These are phyloP conservation scores for Sebastiscus tertius DNA, from an alignment of 2,797 vertebrate species.

Conservation along the genomic window DNA sequence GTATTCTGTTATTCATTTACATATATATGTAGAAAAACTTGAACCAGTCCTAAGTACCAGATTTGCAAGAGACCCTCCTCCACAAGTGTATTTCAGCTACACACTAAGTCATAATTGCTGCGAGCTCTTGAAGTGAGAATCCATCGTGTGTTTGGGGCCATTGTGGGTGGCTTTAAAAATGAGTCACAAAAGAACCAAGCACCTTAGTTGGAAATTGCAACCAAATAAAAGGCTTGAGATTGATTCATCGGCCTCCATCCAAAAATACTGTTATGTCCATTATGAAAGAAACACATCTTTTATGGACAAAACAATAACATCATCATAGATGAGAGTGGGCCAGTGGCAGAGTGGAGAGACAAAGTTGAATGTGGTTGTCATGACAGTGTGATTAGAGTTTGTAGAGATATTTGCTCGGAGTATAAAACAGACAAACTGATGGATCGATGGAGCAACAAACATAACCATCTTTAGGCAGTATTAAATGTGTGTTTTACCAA, in stretches of 20 bases:
- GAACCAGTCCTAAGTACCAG: neutral
- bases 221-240: neutral
- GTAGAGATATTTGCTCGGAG: neutral
- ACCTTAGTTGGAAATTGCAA: neutral
- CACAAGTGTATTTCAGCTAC: neutral
- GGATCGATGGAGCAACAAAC: neutral
- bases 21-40: neutral
- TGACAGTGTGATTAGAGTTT: neutral
- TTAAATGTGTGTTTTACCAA: neutral
- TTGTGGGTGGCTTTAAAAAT: conserved; percentile 36
- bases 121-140: conserved; percentile 6
- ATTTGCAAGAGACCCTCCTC: neutral
- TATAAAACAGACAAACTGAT: neutral
- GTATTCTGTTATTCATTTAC: neutral
- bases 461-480: neutral
- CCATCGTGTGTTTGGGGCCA: neutral
- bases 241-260: neutral
- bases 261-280: neutral
- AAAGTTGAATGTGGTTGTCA: neutral
- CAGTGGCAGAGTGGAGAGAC: neutral
- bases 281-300: neutral
- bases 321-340: neutral
- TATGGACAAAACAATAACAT: neutral
- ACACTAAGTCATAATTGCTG: neutral
- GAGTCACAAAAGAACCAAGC: conserved; percentile 12